Evolutionary conservation across 2,797 vertebrate genomes (phyloP).

Genomic region (Octomys mimax): DNA sequence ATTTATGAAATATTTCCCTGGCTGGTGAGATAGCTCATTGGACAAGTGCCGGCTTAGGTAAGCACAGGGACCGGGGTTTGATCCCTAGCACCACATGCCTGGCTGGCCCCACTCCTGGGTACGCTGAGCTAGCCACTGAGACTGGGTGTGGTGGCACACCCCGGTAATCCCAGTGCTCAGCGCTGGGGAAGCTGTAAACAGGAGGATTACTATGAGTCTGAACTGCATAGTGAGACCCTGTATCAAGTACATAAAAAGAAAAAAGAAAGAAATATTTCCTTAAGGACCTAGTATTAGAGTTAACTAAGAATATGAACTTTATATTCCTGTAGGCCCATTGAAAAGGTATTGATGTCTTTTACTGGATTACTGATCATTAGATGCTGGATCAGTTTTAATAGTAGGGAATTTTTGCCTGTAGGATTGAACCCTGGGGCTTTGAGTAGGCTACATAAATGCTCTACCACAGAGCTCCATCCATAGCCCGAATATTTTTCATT

Average conservation of each 20-base stretch:
- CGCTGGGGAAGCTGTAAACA: too few relatives aligned
- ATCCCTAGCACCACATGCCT: too few relatives aligned
- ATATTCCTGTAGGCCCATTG: neutral
- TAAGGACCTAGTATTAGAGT: neutral
- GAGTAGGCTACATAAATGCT: neutral
- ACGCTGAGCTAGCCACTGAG: too few relatives aligned
- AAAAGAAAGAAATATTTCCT: neutral
- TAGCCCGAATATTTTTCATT: neutral
- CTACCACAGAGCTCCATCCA: neutral
- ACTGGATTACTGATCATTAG: neutral
- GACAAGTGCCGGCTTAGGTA: too few relatives aligned
- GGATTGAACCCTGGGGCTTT: neutral
- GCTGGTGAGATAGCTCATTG: too few relatives aligned
- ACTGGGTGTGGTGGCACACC: too few relatives aligned
- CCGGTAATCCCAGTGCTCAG: too few relatives aligned
- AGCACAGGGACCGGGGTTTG: too few relatives aligned
- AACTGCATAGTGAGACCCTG: too few relatives aligned
- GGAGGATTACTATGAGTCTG: too few relatives aligned
- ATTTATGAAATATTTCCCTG: constrained; percentile 18
- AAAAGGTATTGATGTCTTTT: neutral
- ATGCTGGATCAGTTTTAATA: neutral
- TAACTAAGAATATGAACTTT: neutral
- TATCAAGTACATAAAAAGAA: too few relatives aligned
- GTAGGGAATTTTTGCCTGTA: neutral
- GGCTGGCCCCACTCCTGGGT: too few relatives aligned